Base-by-base conservation (phyloP, 2,797 vertebrate genomes). In the Leptodactylus fallax region DNA sequence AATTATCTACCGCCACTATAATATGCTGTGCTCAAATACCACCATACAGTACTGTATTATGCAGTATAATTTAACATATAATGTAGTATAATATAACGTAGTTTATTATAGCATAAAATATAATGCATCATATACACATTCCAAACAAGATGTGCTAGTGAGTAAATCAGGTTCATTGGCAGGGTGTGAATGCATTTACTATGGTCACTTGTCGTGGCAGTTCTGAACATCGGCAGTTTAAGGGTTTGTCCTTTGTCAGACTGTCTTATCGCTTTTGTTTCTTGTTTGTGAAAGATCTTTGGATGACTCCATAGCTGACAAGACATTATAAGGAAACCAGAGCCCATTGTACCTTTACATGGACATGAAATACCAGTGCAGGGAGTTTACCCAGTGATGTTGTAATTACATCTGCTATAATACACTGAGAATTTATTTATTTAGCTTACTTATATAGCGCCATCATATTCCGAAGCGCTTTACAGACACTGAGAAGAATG, bases 331-430 rank as follows among this genome's bases (percentile, higher is more conserved):
- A 82, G 53, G 53, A 55, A 27, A 78, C 5, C 13, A 23, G 21
- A 16, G 63, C 7, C 47, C 47, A n/a, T 53, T 82, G 61, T 53
- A 58, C 7, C 61, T 47, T 25, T 63, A 65, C 67, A 67, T 67
- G 67, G 80, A 53, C 80, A 67, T 11, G 47, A 82, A 81, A 81
- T 61, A 81, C 58, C 27, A 13, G 19, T n/a, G 27, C 27, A 27
- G 25, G 27, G 47, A 69, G 65, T 69, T 69, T 36, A 25, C 27
- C 65, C 13, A 25, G 65, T 16, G 65, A 36, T 5, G 4, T 12
- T 12, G 9, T 19, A 51, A 23, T 77, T 12, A n/a, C 74, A 77
- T 77, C 45, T 12, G 9, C 23, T 23, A 27, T 16, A 69, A 69
- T 69, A 69, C 12, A 27, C 65, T 2, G 13, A n/a, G n/a, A n/a